Conservation (phyloP, 92 coral and sea anemone species). For the Porites cylindrica region DNA sequence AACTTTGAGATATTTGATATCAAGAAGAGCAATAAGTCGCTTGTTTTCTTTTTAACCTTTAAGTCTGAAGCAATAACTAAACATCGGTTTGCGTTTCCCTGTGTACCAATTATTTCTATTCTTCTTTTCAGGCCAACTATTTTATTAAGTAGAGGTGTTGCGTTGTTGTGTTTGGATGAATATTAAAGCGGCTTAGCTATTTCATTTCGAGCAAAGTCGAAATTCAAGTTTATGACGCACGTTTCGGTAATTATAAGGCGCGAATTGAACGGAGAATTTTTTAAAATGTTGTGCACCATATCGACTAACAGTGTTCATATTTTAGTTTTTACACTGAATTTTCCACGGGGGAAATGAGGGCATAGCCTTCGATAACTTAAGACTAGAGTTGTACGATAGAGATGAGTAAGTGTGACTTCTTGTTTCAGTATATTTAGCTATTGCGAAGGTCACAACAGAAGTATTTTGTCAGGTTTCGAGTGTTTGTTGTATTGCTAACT, state of each 20-base stretch:
- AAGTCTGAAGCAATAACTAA: background rate
- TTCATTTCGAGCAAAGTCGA: background rate
- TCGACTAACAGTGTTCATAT: background rate
- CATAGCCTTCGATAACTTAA: too few species aligned
- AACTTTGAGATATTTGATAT: background rate
- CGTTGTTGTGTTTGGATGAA: background rate
- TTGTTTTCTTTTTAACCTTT: background rate
- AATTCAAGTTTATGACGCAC: slow-evolving; percentile 32
- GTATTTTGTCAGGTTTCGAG: slow-evolving; percentile 16
- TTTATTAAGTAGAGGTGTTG: background rate
- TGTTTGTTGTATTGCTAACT: slow-evolving; percentile 32
- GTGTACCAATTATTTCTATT: background rate
- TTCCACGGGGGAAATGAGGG: too few species aligned
- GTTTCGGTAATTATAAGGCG: slow-evolving; percentile 13
- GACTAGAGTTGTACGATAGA: too few species aligned
- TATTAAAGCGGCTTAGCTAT: background rate
- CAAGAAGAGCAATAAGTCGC: background rate
- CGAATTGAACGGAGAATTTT: background rate
- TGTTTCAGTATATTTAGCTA: background rate
- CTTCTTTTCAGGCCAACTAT: too few species aligned
- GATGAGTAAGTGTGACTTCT: too few species aligned
- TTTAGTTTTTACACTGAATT: background rate
- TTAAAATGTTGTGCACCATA: background rate
- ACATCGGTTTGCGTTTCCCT: background rate
- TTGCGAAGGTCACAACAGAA: background rate